Base-by-base conservation (phyloP, 2,113 vertebrate species). In the Odontesthes bonariensis region DNA sequence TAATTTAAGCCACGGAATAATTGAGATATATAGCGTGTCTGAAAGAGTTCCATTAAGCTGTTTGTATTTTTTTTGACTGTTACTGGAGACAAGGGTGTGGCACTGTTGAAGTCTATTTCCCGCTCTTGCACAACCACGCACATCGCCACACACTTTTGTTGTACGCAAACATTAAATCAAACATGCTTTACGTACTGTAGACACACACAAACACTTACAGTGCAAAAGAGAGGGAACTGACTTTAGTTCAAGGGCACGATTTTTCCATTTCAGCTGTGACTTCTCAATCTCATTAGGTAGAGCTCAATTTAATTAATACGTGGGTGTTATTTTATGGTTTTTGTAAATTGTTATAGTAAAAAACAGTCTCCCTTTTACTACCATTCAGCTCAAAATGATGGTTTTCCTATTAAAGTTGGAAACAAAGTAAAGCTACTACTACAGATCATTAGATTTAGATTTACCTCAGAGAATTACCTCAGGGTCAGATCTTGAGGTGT, bases 1-100 rank as follows among this genome's bases (percentile, higher is more conserved):
- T 96, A 96, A 91, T 96, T 95, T 95, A 96, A 96, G 93, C 95
- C 96, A 94, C 95, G 95, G 95, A 96, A 96, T 96, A 96, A 96
- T 97, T 97, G 96, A 97, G 95, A 96, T 94, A 92, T 94, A 94
- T 95, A 93, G 94, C 94, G 94, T 95, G 95, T 95, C 95, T 95
- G 94, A 95, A 94, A 94, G 94, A 94, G 91, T 95, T 94, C 95
- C 95, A 95, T 96, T 96, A 96, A 93, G 93, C 79, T 73, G 71
- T 89, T 91, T 80, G 56, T 63, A 75, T 84, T 86, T 88, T 86
- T 60, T 69, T 80, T 86, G 86, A 81, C 80, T 83, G 88, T 95
- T 93, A 96, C 86, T 95, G 95, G 95, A 95, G 94, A 91, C 93
- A 93, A 82, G 96, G 96, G 96, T 94, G 96, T 96, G 96, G 95